Percentiles rank a stretch among this genome's conserved stretches.
Conservation (phyloP, 2,797 vertebrate species). For the Anguilla obscura region DNA sequence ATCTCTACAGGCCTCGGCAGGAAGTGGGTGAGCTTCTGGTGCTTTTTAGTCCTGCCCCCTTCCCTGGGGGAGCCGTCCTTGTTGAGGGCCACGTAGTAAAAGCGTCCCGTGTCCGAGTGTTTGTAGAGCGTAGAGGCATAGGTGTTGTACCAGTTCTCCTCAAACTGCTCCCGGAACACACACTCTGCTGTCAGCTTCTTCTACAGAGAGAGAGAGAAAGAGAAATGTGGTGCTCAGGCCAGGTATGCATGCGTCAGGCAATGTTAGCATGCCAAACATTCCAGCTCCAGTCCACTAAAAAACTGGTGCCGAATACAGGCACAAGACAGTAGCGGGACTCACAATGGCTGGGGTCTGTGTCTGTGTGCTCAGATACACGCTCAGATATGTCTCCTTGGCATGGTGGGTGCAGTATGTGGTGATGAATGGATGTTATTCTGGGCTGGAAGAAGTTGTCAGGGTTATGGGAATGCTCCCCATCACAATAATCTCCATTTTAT, state of each 20-base stretch:
- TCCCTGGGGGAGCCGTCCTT: slow-evolving; percentile 96
- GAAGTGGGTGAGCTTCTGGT: slow-evolving; percentile 98
- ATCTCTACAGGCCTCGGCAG: slow-evolving; percentile 92
- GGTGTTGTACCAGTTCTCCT: slow-evolving; percentile 99
- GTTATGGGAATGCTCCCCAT: background rate
- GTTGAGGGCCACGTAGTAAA: slow-evolving; percentile 96
- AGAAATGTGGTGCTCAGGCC: background rate
- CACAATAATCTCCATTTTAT: background rate
- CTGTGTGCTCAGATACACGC: background rate
- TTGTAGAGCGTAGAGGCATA: slow-evolving; percentile 96
- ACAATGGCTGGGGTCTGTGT: background rate
- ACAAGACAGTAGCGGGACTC: background rate
- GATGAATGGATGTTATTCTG: slow-evolving; percentile 14
- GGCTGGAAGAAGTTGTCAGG: background rate
- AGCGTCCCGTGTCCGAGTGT: slow-evolving; percentile 88
- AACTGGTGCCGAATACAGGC: background rate
- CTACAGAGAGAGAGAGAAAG: slow-evolving; percentile 65
- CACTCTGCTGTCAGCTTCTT: slow-evolving; percentile 96
- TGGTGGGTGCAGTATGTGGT: background rate
- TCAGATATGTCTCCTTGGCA: background rate
- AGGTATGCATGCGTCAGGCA: slow-evolving; percentile 1
- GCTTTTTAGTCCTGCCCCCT: slow-evolving; percentile 95
- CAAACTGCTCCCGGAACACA: slow-evolving; percentile 98
- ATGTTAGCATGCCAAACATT: background rate
- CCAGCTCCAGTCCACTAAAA: background rate